Evolutionary conservation across 2,797 vertebrate genomes (phyloP).

Genomic region (Poeciliopsis gracilis): DNA sequence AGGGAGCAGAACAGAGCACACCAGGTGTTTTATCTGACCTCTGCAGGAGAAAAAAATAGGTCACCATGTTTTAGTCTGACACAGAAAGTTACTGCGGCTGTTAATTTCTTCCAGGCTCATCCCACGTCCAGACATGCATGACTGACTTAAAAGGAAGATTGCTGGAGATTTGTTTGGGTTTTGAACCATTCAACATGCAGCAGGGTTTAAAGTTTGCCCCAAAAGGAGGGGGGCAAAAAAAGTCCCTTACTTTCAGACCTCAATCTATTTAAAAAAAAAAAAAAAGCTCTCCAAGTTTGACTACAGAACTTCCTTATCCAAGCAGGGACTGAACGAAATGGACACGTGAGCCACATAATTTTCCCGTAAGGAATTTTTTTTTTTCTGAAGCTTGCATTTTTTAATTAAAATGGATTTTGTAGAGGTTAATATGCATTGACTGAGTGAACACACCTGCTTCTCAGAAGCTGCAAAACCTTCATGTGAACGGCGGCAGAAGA

Average conservation of each 20-base stretch:
- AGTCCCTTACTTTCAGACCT: neutral
- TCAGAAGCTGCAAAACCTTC: neutral
- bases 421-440: neutral
- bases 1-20: constrained; percentile 29
- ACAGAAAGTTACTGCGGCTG: neutral
- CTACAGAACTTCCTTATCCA: neutral
- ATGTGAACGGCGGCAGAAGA: neutral
- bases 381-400: neutral
- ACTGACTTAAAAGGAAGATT: neutral
- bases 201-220: neutral
- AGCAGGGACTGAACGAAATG: neutral
- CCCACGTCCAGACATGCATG: neutral
- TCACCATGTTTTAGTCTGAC: neutral
- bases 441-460: neutral
- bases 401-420: neutral
- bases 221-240: no score
- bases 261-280: neutral
- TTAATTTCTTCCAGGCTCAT: neutral
- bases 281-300: neutral
- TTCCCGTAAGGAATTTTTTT: neutral
- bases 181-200: neutral
- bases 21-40: constrained; percentile 41
- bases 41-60: constrained; percentile 44
- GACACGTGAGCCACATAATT: neutral
- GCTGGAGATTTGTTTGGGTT: neutral